Percentiles rank a stretch among this genome's conserved stretches.
phyloP scores from a whole-genome alignment of 2,113 vertebrate genomes.

The Amia ocellicauda region DNA sequence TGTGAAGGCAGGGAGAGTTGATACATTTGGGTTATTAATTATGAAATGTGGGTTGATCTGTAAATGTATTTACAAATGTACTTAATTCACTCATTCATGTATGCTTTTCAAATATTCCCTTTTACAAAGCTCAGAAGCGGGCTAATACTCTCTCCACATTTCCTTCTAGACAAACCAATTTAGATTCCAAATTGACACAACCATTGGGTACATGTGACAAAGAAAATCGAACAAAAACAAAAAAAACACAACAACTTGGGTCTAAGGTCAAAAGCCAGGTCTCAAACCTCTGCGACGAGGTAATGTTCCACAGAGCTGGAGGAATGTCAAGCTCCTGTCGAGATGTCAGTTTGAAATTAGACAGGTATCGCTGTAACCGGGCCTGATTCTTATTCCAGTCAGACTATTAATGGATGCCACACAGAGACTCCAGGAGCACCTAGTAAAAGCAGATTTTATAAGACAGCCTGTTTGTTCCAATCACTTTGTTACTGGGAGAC shows the following conservation, averaged over 20 bases:
- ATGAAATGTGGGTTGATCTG: no score
- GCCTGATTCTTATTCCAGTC: neutral
- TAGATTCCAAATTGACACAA: no score
- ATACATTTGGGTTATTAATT: no score
- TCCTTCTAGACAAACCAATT: no score
- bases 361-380: neutral
- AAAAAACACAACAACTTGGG: slow-evolving; percentile 14
- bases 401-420: neutral
- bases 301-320: neutral
- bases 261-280: slow-evolving; percentile 20
- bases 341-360: neutral
- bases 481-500: neutral
- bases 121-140: no score
- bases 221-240: slow-evolving; percentile 6
- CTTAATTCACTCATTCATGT: no score
- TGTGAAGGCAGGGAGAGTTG: no score
- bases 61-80: no score
- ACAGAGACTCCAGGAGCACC: neutral
- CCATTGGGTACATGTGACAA: no score
- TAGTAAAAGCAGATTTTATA: neutral
- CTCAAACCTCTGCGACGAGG: neutral
- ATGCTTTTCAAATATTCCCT: no score
- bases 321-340: neutral
- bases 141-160: no score
- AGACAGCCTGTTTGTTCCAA: neutral